These are phyloP conservation scores for Agrotis segetum DNA, from an alignment of 2,888 invertebrate species.

Conservation along the genomic window DNA sequence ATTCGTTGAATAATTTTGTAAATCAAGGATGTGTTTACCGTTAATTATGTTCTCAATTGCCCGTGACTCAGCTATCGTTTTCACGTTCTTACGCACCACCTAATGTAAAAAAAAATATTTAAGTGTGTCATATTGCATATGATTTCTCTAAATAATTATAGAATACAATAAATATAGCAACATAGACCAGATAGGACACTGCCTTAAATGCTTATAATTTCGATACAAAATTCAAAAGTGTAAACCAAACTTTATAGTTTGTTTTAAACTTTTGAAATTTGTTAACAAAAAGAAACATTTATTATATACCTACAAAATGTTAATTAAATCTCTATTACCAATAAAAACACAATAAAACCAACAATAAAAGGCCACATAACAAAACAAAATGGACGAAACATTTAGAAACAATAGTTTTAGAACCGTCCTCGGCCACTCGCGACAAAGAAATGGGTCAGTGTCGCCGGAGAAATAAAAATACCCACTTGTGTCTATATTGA, in stretches of 20 bases:
- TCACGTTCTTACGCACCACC: no score
- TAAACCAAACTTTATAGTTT: background rate
- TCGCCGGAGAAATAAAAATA: slow-evolving; percentile 72
- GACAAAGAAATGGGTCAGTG: slow-evolving; percentile 71
- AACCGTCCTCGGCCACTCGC: slow-evolving; percentile 46
- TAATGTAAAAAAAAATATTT: no score
- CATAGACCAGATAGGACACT: no score
- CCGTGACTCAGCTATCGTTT: no score
- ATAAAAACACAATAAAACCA: slow-evolving; percentile 34
- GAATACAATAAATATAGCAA: no score
- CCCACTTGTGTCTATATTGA: slow-evolving; percentile 65
- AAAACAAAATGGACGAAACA: slow-evolving; percentile 50
- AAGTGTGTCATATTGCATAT: no score
- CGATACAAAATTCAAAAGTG: background rate
- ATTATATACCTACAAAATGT: slow-evolving; percentile 3
- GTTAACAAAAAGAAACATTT: background rate
- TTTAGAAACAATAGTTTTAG: slow-evolving; percentile 63
- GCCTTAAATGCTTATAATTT: background rate
- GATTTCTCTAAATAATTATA: no score
- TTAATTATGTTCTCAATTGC: no score
- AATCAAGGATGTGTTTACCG: no score
- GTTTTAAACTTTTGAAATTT: no score
- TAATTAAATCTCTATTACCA: slow-evolving; percentile 24
- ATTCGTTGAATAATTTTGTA: no score
- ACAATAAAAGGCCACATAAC: slow-evolving; percentile 40